Percentiles rank a stretch among this genome's conserved stretches.
These are phyloP conservation scores for Boloria euphrosyne DNA, from an alignment of 2,888 invertebrate genomes.

Conservation along the genomic window DNA sequence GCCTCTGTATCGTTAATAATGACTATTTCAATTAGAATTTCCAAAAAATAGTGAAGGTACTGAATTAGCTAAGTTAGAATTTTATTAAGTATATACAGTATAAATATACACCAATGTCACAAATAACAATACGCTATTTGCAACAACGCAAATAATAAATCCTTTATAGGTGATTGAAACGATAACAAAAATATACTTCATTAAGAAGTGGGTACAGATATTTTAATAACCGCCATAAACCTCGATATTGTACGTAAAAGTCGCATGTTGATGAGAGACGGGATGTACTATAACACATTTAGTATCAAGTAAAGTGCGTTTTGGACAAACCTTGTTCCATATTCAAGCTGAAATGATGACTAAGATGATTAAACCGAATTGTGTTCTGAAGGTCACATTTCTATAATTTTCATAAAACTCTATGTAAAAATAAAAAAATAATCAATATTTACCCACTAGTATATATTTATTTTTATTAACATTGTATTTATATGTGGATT, in stretches of 20 bases:
- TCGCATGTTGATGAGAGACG: slow-evolving; percentile 49
- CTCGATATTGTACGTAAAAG: slow-evolving; percentile 56
- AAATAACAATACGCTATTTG: not conserved
- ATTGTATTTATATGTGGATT: too few relatives aligned
- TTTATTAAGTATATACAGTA: too few relatives aligned
- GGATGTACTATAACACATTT: slow-evolving; percentile 58
- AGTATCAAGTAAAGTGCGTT: slow-evolving; percentile 60
- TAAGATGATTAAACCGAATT: slow-evolving; percentile 1
- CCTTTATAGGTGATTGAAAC: slow-evolving; percentile 13
- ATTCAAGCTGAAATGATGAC: slow-evolving; percentile 43
- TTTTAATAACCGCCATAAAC: slow-evolving; percentile 52
- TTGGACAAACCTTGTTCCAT: slow-evolving; percentile 58
- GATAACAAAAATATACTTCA: slow-evolving; percentile 32
- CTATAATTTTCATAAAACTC: not conserved
- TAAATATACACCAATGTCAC: too few relatives aligned
- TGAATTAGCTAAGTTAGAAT: too few relatives aligned
- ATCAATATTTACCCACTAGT: too few relatives aligned
- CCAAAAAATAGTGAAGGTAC: too few relatives aligned
- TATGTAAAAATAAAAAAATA: too few relatives aligned
- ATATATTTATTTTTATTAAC: too few relatives aligned
- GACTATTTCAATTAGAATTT: too few relatives aligned
- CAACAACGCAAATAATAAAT: slow-evolving; percentile 5
- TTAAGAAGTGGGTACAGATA: slow-evolving; percentile 29
- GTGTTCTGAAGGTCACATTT: slow-evolving; percentile 8
- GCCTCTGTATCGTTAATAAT: too few relatives aligned